Evolutionary conservation across 2,113 vertebrate genomes (phyloP), one percentile per base, ranked within the genome.

Genomic region (Pterocles gutturalis): DNA sequence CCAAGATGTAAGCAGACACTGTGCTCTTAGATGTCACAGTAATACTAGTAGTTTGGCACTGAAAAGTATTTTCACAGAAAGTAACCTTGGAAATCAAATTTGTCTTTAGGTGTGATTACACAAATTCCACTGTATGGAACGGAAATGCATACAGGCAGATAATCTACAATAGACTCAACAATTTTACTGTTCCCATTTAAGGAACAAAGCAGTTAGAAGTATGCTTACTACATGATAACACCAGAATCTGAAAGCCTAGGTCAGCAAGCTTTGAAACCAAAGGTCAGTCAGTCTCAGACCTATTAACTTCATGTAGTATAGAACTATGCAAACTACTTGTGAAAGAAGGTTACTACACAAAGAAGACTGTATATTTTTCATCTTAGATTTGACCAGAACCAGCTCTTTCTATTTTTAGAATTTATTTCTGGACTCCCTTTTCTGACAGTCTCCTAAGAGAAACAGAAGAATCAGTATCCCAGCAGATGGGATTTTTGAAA

Each of bases 231-330:
- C 25, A 33, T 19, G 45, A 29, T 36, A 93, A 76, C 48, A 69
- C 21, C 25, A 76, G 20, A 87, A 69, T 53, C 45, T 65, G 83
- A 88, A 93, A 86, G 54, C 62, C 17, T 60, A 41, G 5, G 0
- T 81, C 76, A 95, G 76, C 91, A 93, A 88, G 24, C 54, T 92
- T 62, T 66, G 72, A 86, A 83, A 92, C 11, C 79, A 90, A 92
- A 96, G 83, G 83, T 90, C 80, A 76, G 24, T 36, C 36, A 65
- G 15, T 19, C 54, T 80, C 0, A 0, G n/a, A 58, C 29, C 36
- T 83, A 19, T 58, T 87, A 90, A 90, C 58, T 89, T 60, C 57
- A 81, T 41, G 64, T 36, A 83, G 28, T 11, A 58, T 2, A 11
- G 58, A 92, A 58, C 43, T 69, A 92, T 1, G 2, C 25, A 64